phyloP scores from a whole-genome alignment of 2,888 invertebrate species.

The Ephialtes manifestator region DNA sequence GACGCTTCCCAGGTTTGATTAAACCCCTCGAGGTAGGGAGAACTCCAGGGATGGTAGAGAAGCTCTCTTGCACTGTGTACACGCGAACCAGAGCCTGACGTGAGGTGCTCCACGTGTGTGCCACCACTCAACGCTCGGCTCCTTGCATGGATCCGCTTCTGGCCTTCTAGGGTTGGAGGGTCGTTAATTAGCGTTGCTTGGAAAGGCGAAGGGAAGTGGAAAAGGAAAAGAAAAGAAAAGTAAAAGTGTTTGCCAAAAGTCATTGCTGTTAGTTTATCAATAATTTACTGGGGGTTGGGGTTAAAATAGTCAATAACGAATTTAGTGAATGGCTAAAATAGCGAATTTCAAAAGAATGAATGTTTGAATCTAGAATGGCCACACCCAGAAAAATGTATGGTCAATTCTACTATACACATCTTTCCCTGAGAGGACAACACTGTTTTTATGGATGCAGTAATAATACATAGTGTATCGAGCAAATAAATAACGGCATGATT shows the following conservation, averaged over 20 bases:
- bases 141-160: constrained; percentile 45
- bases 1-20: constrained; percentile 73
- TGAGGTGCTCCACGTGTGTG: constrained; percentile 23
- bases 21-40: constrained; percentile 64
- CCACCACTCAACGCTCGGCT: constrained; percentile 7
- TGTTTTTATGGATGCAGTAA: no score
- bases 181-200: constrained; percentile 36
- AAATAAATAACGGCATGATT: no score
- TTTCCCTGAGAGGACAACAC: no score
- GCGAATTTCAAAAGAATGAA: no score
- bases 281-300: no score
- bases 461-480: no score
- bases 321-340: no score
- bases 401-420: no score
- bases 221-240: neutral
- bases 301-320: no score
- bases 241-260: neutral
- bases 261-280: neutral
- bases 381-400: no score
- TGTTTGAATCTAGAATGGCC: no score
- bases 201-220: neutral
- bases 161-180: constrained; percentile 11
- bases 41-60: constrained; percentile 49
- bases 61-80: constrained; percentile 44
- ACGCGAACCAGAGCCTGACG: constrained; percentile 25